Evolutionary conservation across 2,113 vertebrate species (phyloP), one percentile per base, ranked within the genome.

Genomic region (Pimephales promelas): DNA sequence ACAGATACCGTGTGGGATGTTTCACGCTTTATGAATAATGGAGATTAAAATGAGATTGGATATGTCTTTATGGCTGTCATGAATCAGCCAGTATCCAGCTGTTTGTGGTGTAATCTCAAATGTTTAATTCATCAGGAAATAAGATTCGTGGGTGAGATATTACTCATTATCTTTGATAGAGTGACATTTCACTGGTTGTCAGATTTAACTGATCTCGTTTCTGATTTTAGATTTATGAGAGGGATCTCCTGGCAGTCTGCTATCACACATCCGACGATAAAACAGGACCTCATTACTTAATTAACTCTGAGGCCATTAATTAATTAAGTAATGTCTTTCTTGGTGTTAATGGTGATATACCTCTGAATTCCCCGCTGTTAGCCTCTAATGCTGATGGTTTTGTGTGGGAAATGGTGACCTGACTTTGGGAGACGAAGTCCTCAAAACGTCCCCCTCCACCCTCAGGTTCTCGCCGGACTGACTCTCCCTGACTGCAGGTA

Each of bases 71-170:
- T 81, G 68, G 79, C 28, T 28, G n/a, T 49, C 75, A 85, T 86
- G 85, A 86, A 88, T 88, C 85, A 86, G 83, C 72, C 70, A 26
- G 43, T 74, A 84, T 88, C 87, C 85, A 85, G 85, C 83, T 86
- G 87, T 86, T 88, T 86, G 6, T 26, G 72, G 49, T 45, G 76
- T 85, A 62, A 86, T 85, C 79, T 70, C 13, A 40, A 64, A 83
- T 86, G 70, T 86, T 86, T 88, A 88, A 86, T 88, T 85, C 83
- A 88, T 76, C 85, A 77, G 83, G 87, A 86, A 84, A 86, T 86
- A 72, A 72, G 85, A 86, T 76, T 85, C 82, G 10, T 36, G 79
- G 70, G 36, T 52, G 64, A 82, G 84, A 84, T 83, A 84, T 86
- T 86, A 70, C 87, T 86, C 87, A 88, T 88, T 88, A 86, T 80